A percentile compares a stretch with the other conserved stretches of the same genome.
These are phyloP conservation scores for Fregata magnificens DNA, from an alignment of 2,113 vertebrate genomes.

Conservation along the genomic window DNA sequence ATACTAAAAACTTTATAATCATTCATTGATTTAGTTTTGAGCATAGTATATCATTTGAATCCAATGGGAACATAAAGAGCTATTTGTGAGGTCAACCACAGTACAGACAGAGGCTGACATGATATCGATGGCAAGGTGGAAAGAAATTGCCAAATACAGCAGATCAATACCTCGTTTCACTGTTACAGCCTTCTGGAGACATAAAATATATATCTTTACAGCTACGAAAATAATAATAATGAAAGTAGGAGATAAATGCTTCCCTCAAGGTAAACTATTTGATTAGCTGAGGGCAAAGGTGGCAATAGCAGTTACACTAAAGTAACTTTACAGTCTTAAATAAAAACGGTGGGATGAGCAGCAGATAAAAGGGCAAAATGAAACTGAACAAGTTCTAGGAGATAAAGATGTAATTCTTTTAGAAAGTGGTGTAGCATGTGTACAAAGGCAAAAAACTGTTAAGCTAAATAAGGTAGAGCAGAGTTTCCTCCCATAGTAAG, in stretches of 20 bases:
- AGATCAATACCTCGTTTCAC: conserved; percentile 99
- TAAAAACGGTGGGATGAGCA: conserved; percentile 76
- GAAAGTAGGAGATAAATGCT: conserved; percentile 90
- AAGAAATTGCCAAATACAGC: conserved; percentile 98
- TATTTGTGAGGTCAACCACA: conserved; percentile 94
- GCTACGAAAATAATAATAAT: conserved; percentile 91
- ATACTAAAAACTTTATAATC: conserved; percentile 98
- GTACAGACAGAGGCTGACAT: conserved; percentile 88
- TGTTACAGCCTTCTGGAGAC: conserved; percentile 88
- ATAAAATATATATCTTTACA: conserved; percentile 96
- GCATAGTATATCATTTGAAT: conserved; percentile 97
- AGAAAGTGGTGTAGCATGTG: background rate
- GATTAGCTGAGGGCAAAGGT: conserved; percentile 97
- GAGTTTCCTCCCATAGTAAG: background rate
- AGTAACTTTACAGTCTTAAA: conserved; percentile 82
- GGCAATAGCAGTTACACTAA: conserved; percentile 80
- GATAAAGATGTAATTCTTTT: background rate
- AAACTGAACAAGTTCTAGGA: conserved; percentile 31
- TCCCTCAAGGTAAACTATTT: conserved; percentile 97
- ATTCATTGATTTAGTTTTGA: conserved; percentile 98
- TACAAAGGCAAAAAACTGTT: background rate
- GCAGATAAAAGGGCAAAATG: conserved; percentile 67
- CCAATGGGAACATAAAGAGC: conserved; percentile 94
- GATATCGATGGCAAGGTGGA: conserved; percentile 93
- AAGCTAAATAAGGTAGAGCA: background rate